Evolutionary conservation across 2,797 vertebrate genomes (phyloP).

Genomic region (Tauraco hartlaubi): DNA sequence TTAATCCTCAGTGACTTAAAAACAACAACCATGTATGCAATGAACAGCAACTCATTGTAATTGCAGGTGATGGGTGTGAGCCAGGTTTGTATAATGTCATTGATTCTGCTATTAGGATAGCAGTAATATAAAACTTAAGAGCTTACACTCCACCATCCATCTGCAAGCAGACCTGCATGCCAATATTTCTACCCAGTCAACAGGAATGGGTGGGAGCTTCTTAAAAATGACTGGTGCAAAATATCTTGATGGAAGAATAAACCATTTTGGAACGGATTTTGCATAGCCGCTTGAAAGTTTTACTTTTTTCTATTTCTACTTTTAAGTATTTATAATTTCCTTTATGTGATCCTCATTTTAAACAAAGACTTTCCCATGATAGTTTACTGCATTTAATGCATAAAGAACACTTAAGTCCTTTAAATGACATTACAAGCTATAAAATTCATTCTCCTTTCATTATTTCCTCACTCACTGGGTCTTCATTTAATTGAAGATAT

Average conservation of each 20-base stretch:
- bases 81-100: conserved; percentile 54
- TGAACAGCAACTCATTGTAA: conserved; percentile 68
- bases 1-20: conserved; percentile 69
- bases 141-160: neutral
- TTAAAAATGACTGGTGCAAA: neutral
- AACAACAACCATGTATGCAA: conserved; percentile 36
- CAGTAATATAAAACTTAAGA: conserved; percentile 16
- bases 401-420: neutral
- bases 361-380: neutral
- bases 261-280: neutral
- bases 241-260: neutral
- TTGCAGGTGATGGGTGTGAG: conserved; percentile 47
- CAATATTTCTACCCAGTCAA: neutral
- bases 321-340: neutral
- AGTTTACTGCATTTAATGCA: neutral
- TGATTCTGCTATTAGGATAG: conserved; percentile 51
- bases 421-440: neutral
- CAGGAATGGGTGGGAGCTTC: neutral
- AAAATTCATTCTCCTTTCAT: neutral
- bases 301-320: neutral
- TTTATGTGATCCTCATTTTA: neutral
- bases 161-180: neutral
- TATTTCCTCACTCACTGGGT: neutral
- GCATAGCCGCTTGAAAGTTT: neutral
- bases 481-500: neutral